Base-by-base conservation (phyloP, 2,797 vertebrate species). In the Micromesistius poutassou region DNA sequence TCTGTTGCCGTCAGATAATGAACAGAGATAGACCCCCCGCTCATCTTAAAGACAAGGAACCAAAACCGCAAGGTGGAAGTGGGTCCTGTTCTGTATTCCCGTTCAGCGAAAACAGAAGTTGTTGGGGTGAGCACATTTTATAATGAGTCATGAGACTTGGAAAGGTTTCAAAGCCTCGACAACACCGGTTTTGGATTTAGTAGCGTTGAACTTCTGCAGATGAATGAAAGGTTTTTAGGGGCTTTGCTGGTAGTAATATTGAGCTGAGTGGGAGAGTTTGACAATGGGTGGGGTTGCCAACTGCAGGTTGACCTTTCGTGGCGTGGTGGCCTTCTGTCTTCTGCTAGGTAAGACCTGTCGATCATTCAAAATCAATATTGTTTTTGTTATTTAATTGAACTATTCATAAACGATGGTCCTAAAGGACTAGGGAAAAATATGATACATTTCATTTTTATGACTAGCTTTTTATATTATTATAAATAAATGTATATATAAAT, bases 61-160 rank as follows among this genome's bases (percentile, higher is more conserved):
- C 81, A 93, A 93, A 93, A 93, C 89, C 86, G 10, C 84, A 86
- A 89, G 72, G 88, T 83, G 91, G 92, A 92, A 93, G 88, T 74
- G 25, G 25, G 80, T 22, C 62, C 36, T 72, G 79, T 84, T 87
- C 76, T 35, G 35, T 80, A 89, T 85, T 86, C 83, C 82, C 81
- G 83, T 82, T 89, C 81, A 81, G 30, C 76, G 50, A 9, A 12
- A 25, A 81, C 81, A 89, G 76, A 90, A 92, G 79, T 85, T 91
- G 88, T 90, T 86, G 86, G 74, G 87, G 88, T 80, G 82, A 81
- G 83, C 88, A 84, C 72, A 81, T 89, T 78, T 82, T 12, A 83
- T 80, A 74, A 75, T 6, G 42, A 36, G 42, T 90, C 91, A 90
- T 89, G 89, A 91, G 90, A 92, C 84, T 8, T 87, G 77, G 75